Evolutionary conservation across 1,140 invertebrate species (phyloP).

Genomic region (Chironomus tepperi): DNA sequence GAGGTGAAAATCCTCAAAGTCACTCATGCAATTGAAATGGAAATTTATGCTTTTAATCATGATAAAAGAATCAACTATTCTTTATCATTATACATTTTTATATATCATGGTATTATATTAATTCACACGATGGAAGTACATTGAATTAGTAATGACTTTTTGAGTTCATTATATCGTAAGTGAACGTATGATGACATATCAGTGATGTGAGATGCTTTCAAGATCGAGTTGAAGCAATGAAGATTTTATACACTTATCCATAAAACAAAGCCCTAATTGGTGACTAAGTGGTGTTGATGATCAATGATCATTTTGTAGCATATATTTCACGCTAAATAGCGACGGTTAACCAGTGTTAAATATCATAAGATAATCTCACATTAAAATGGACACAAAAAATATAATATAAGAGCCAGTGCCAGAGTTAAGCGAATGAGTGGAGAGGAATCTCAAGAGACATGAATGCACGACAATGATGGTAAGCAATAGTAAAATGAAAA

Average conservation of each 20-base stretch:
- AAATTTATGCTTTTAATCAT: neutral
- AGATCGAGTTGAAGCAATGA: too few species aligned
- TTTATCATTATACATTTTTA: neutral
- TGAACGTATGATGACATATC: too few species aligned
- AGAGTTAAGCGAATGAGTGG: neutral
- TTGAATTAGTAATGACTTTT: too few species aligned
- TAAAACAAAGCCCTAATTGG: neutral
- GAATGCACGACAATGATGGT: neutral
- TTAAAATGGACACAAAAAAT: neutral
- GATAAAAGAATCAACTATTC: neutral
- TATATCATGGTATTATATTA: too few species aligned
- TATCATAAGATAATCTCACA: neutral
- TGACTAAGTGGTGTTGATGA: neutral
- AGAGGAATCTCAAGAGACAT: conserved; percentile 6
- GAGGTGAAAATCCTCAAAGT: conserved; percentile 1
- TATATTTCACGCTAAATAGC: neutral
- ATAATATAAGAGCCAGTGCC: too few species aligned
- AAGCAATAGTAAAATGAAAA: too few species aligned
- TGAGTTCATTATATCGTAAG: too few species aligned
- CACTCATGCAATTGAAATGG: neutral
- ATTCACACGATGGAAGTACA: too few species aligned
- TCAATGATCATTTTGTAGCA: too few species aligned
- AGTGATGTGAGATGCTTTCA: too few species aligned
- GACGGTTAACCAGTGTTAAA: neutral
- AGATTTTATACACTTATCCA: neutral